These are phyloP conservation scores for Neosalanx taihuensis DNA, from an alignment of 2,797 vertebrate genomes.

Conservation along the genomic window DNA sequence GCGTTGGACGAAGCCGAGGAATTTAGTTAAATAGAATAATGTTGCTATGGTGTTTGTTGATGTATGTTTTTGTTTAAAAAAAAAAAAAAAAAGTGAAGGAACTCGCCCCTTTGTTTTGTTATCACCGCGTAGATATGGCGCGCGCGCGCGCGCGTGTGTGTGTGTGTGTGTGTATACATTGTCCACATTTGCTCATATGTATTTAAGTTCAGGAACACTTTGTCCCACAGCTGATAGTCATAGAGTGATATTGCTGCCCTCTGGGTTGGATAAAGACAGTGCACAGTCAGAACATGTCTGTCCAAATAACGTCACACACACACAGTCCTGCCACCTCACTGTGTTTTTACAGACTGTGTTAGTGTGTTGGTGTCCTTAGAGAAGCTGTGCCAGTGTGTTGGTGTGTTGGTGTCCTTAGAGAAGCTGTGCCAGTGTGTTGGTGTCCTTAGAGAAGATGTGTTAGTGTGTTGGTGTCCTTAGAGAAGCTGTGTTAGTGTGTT, in stretches of 20 bases:
- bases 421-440: too few relatives aligned
- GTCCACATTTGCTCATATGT: neutral
- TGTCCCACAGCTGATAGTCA: neutral
- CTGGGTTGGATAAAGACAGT: too few relatives aligned
- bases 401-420: neutral
- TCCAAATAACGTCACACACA: too few relatives aligned
- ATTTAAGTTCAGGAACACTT: conserved; percentile 9
- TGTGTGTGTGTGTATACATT: conserved; percentile 24
- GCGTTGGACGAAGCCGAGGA: neutral
- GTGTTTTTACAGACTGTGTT: too few relatives aligned
- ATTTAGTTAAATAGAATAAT: conserved; percentile 53
- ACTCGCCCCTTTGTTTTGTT: conserved; percentile 53
- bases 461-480: neutral
- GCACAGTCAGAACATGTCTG: too few relatives aligned
- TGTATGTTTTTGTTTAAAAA: conserved; percentile 28
- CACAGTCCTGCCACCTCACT: too few relatives aligned
- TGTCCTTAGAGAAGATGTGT: conserved; percentile 19
- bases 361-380: too few relatives aligned
- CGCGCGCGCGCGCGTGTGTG: conserved; percentile 50
- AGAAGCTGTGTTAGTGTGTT: neutral
- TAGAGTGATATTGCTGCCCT: neutral
- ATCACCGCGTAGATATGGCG: conserved; percentile 44
- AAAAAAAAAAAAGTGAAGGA: conserved; percentile 53
- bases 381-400: neutral
- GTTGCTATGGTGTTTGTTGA: conserved; percentile 58